Evolutionary conservation across 2,113 vertebrate genomes (phyloP).

Genomic region (Uria aalge): DNA sequence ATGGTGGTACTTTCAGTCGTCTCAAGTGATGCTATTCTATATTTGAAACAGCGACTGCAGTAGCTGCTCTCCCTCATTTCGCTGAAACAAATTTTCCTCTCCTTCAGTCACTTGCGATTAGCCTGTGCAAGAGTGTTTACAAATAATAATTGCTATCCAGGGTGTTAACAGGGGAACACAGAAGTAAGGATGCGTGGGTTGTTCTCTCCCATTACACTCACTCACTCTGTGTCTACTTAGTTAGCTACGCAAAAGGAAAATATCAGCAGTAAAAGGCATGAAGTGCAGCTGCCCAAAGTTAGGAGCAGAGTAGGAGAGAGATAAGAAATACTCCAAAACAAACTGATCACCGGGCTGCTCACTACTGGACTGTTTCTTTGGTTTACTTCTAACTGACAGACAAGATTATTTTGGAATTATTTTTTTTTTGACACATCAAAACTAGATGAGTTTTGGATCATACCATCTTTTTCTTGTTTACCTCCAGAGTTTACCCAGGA

Average conservation of each 20-base stretch:
- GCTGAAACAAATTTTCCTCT: background rate
- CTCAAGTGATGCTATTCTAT: background rate
- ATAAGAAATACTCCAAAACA: background rate
- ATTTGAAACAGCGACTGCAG: background rate
- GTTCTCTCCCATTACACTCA: background rate
- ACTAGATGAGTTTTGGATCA: background rate
- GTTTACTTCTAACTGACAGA: background rate
- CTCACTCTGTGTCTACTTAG: background rate
- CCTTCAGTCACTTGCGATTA: background rate
- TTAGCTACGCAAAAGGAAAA: background rate
- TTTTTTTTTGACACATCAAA: background rate
- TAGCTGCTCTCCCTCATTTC: background rate
- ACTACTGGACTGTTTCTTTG: background rate
- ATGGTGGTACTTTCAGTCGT: background rate
- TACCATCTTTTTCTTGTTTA: background rate
- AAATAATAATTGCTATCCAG: background rate
- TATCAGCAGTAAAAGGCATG: background rate
- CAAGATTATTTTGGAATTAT: background rate
- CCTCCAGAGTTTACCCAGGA: background rate
- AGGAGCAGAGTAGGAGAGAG: background rate
- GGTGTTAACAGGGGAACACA: background rate
- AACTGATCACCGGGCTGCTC: background rate
- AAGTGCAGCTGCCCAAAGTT: background rate
- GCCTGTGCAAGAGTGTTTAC: background rate
- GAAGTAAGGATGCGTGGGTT: background rate